phyloP scores from a whole-genome alignment of 2,113 vertebrate species.

The Paracanthobrama guichenoti region DNA sequence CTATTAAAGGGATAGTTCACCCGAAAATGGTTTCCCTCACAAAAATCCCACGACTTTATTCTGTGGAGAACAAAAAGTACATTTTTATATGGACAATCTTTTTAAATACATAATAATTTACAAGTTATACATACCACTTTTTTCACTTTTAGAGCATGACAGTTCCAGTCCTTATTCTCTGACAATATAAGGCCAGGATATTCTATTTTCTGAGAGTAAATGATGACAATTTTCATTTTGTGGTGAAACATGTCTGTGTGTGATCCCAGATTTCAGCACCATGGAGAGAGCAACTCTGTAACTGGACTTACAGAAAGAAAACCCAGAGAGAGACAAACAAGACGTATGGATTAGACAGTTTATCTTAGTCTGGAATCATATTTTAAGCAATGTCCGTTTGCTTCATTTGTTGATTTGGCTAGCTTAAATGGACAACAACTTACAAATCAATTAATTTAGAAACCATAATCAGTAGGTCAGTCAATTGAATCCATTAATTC shows the following conservation, averaged over 20 bases:
- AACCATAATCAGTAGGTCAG: too few species aligned
- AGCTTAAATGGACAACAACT: too few species aligned
- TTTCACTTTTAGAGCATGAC: background rate
- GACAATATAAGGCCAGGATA: background rate
- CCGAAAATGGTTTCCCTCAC: background rate
- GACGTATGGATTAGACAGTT: background rate
- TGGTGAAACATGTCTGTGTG: background rate
- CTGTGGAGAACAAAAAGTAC: background rate
- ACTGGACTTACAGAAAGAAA: background rate
- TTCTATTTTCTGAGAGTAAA: background rate
- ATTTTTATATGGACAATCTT: background rate
- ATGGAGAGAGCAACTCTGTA: conserved; percentile 52
- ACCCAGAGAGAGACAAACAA: too few species aligned
- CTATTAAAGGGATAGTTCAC: background rate
- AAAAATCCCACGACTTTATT: background rate
- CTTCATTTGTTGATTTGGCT: too few species aligned
- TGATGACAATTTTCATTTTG: background rate
- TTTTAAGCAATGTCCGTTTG: too few species aligned
- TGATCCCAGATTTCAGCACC: conserved; percentile 67
- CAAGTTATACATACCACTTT: too few species aligned
- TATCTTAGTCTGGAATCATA: background rate
- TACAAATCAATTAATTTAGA: too few species aligned
- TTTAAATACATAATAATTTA: background rate
- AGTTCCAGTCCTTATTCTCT: background rate
- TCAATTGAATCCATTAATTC: too few species aligned